Evolutionary conservation across 1,140 invertebrate genomes (phyloP).

Genomic region (Cydia strobilella): DNA sequence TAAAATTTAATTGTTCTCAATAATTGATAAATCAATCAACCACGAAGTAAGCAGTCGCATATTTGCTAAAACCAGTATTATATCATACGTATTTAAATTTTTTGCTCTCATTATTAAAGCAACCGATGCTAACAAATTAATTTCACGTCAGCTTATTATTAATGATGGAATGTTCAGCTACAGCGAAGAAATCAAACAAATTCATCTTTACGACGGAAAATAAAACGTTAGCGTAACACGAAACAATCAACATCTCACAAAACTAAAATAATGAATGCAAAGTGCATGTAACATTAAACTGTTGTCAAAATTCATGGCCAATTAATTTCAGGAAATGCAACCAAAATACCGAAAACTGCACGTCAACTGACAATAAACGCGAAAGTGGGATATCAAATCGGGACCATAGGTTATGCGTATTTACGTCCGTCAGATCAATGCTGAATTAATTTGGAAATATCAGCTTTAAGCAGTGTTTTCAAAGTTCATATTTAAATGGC

Average conservation of each 20-base stretch:
- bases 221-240: not conserved
- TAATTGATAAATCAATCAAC: too few relatives aligned
- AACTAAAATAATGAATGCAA: constrained; percentile 2
- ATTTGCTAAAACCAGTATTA: too few relatives aligned
- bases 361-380: constrained; percentile 18
- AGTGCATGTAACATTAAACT: not conserved
- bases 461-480: not conserved
- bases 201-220: not conserved
- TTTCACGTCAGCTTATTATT: not conserved
- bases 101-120: not conserved
- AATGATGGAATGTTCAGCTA: not conserved
- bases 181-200: not conserved
- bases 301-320: constrained; percentile 2
- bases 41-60: too few relatives aligned
- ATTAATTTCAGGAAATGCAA: constrained; percentile 7
- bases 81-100: not conserved
- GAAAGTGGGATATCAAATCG: constrained; percentile 23
- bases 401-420: constrained; percentile 9
- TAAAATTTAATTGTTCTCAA: too few relatives aligned
- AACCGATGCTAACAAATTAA: not conserved
- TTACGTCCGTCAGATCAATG: not conserved
- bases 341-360: not conserved
- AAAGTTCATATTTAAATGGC: not conserved
- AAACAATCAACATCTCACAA: not conserved
- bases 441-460: not conserved